Evolutionary conservation across 2,797 vertebrate genomes (phyloP).

Genomic region (Alcedo atthis): DNA sequence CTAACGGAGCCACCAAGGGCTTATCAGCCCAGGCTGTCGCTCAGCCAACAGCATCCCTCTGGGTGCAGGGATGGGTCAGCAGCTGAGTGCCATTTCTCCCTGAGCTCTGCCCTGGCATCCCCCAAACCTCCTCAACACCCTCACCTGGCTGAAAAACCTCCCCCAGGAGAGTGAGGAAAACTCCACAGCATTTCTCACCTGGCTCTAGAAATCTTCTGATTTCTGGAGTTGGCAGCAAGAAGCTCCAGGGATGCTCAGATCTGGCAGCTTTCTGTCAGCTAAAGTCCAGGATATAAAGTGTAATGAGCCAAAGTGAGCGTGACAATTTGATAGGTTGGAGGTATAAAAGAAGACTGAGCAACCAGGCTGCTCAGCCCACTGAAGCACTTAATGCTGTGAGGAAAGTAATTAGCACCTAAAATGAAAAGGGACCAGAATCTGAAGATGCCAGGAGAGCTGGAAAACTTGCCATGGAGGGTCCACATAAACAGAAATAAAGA

Average conservation of each 20-base stretch:
- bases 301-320: not conserved
- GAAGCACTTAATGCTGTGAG: not conserved
- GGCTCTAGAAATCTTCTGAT: not conserved
- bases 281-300: not conserved
- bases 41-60: not conserved
- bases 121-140: not conserved
- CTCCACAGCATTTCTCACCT: not conserved
- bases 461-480: not conserved
- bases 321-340: not conserved
- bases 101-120: not conserved
- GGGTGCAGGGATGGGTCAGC: accelerated
- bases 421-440: not conserved
- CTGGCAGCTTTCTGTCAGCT: not conserved
- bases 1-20: not conserved
- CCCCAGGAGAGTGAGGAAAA: not conserved
- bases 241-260: not conserved
- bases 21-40: not conserved
- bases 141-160: not conserved
- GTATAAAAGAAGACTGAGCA: not conserved
- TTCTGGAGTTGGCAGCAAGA: not conserved
- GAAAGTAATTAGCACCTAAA: constrained; percentile 4
- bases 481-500: not conserved
- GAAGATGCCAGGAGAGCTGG: not conserved
- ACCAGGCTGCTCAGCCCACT: not conserved
- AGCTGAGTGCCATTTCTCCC: not conserved